Conservation (phyloP, 1,140 invertebrate species). For the Brachionus koreanus region DNA sequence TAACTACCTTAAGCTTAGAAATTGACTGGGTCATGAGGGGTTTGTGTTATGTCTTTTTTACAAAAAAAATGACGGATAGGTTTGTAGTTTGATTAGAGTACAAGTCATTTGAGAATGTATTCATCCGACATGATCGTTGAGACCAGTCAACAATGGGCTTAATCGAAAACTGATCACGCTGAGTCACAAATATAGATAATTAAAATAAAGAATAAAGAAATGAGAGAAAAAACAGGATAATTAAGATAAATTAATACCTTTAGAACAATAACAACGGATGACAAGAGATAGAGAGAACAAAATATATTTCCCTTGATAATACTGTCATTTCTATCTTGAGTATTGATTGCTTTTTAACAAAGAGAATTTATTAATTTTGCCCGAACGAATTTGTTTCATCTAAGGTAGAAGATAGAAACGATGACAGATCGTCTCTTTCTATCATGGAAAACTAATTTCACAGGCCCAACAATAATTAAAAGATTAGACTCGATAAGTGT, state of each 20-base stretch:
- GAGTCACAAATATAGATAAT: conserved; percentile 14
- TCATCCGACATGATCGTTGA: not conserved
- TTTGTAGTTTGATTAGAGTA: not conserved
- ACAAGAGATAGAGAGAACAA: conserved; percentile 20
- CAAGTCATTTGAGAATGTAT: not conserved
- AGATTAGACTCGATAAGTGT: conserved; percentile 29
- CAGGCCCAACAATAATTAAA: not conserved
- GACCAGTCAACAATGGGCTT: not conserved
- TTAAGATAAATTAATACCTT: conserved; percentile 40
- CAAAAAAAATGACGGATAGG: not conserved
- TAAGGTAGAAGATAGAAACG: conserved; percentile 2
- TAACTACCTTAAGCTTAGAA: not conserved
- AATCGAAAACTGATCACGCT: conserved; percentile 12
- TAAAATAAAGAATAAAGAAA: not conserved
- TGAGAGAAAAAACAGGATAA: conserved; percentile 30
- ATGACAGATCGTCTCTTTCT: not conserved
- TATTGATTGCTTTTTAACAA: conserved; percentile 37
- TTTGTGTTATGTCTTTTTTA: not conserved
- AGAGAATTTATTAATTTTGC: conserved; percentile 34
- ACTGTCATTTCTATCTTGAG: not conserved
- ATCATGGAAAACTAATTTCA: not conserved
- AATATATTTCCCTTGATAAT: conserved; percentile 37
- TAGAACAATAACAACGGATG: conserved; percentile 29
- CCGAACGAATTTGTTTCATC: conserved; percentile 12
- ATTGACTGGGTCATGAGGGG: not conserved